These are phyloP conservation scores for Albula glossodonta DNA, from an alignment of 2,113 vertebrate genomes.

Conservation along the genomic window DNA sequence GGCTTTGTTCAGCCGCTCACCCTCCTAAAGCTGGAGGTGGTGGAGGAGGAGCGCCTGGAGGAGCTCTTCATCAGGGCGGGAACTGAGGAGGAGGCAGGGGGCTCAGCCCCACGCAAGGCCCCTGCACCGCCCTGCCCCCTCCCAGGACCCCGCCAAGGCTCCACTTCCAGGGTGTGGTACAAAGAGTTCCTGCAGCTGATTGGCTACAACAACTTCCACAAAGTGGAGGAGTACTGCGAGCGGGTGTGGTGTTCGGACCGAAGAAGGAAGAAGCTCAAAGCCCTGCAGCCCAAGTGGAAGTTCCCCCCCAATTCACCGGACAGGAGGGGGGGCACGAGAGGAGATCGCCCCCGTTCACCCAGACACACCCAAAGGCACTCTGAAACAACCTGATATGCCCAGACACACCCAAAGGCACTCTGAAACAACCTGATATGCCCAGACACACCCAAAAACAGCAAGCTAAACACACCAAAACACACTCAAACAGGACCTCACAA, in stretches of 20 bases:
- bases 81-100: slow-evolving; percentile 56
- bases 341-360: slow-evolving; percentile 79
- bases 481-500: too few relatives aligned
- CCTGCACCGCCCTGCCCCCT: slow-evolving; percentile 42
- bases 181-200: slow-evolving; percentile 94
- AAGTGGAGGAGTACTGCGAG: slow-evolving; percentile 94
- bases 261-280: slow-evolving; percentile 85
- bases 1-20: slow-evolving; percentile 85
- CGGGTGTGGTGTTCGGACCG: slow-evolving; percentile 92
- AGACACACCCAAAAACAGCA: slow-evolving; percentile 21
- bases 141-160: slow-evolving; percentile 20
- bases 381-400: too few relatives aligned
- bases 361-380: too few relatives aligned
- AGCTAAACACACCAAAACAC: too few relatives aligned
- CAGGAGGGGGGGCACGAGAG: slow-evolving; percentile 67
- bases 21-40: slow-evolving; percentile 79
- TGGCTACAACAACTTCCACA: slow-evolving; percentile 88
- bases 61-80: slow-evolving; percentile 66
- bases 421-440: slow-evolving; percentile 74
- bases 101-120: slow-evolving; percentile 32
- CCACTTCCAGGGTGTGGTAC: slow-evolving; percentile 83
- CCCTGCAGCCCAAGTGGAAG: slow-evolving; percentile 78
- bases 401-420: slow-evolving; percentile 66
- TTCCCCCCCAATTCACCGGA: slow-evolving; percentile 68
- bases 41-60: slow-evolving; percentile 78